Evolutionary conservation across 2,113 vertebrate genomes (phyloP), one percentile per base, ranked within the genome.

Genomic region (Alexandromys fortis): DNA sequence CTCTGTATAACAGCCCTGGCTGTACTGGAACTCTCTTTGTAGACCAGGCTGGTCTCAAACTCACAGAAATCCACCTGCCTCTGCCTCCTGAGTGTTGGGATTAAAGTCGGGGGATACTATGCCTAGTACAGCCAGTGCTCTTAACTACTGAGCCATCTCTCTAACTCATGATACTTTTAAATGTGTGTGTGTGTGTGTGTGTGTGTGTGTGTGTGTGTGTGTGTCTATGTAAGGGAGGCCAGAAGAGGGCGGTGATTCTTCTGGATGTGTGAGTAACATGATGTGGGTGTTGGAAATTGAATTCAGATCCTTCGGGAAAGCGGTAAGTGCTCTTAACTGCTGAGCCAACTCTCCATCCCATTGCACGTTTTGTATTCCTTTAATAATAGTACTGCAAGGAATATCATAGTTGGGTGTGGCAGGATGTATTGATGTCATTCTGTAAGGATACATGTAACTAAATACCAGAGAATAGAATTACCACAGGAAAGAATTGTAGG

Each of bases 331-430:
- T 63, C 26, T 63, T 63, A 86, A 86, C 38, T 86, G 28, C 61
- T 47, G 61, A 67, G 16, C 28, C 42, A 22, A 67, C 28, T 67
- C 28, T 86, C 82, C 11, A 70, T 45, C 45, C 45, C 30, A n/a
- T 9, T 76, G 75, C 42, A 33, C 82, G n/a, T 70, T 73, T 85
- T 30, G 45, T n/a, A 92, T 72, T 10, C 16, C 3, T n/a, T 88
- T 95, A 72, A 38, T 95, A 72, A 42, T 61, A 90, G 24, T 52
- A 79, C 52, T 92, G 42, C 26, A 89, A 96, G 38, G 89, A 67
- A 65, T 81, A 96, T 38, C 26, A 47, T 85, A 83, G 55, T 33
- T 26, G 22, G 65, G 38, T 90, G 38, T 63, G n/a, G 52, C 33
- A 61, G n/a, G 58, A 21, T 58, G 6, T 21, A 58, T 21, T 19